These are phyloP conservation scores for Polydesmus complanatus DNA, from an alignment of 2,888 invertebrate genomes.

Conservation along the genomic window DNA sequence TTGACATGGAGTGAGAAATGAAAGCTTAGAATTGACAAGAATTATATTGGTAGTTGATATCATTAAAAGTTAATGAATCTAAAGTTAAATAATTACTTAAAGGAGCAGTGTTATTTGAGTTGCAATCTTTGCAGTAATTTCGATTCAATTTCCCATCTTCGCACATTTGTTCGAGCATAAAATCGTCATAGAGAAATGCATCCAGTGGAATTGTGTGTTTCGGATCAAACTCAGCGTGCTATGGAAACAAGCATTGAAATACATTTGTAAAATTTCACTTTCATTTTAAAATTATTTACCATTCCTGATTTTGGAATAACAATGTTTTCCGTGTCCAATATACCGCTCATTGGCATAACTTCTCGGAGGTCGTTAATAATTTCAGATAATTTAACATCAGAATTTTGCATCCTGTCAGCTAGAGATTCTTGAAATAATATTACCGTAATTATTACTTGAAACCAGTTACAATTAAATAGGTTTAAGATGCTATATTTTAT, in stretches of 20 bases:
- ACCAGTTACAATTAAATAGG: too few species aligned
- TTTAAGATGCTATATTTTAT: too few species aligned
- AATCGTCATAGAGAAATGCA: constrained; percentile 53
- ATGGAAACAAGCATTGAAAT: too few species aligned
- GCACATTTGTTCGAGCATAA: constrained; percentile 43
- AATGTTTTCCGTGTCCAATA: constrained; percentile 12
- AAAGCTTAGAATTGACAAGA: constrained; percentile 39
- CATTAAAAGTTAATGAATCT: too few species aligned
- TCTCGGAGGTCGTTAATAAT: constrained; percentile 8
- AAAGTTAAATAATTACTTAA: constrained; percentile 35
- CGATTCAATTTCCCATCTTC: constrained; percentile 37
- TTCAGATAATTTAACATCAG: constrained; percentile 7
- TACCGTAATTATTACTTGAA: too few species aligned
- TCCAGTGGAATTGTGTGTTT: constrained; percentile 48
- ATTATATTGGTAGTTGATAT: too few species aligned
- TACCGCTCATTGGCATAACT: constrained; percentile 3
- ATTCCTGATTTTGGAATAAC: constrained; percentile 5
- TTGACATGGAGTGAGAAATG: constrained; percentile 51
- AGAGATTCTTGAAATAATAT: constrained; percentile 10
- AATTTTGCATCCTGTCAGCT: constrained; percentile 8
- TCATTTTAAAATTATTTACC: too few species aligned
- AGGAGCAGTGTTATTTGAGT: constrained; percentile 37
- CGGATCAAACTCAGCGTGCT: constrained; percentile 39
- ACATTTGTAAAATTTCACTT: too few species aligned
- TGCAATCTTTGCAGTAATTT: constrained; percentile 41